Evolutionary conservation across 2,888 invertebrate species (phyloP).

Genomic region (Drosophila nr. fundita): DNA sequence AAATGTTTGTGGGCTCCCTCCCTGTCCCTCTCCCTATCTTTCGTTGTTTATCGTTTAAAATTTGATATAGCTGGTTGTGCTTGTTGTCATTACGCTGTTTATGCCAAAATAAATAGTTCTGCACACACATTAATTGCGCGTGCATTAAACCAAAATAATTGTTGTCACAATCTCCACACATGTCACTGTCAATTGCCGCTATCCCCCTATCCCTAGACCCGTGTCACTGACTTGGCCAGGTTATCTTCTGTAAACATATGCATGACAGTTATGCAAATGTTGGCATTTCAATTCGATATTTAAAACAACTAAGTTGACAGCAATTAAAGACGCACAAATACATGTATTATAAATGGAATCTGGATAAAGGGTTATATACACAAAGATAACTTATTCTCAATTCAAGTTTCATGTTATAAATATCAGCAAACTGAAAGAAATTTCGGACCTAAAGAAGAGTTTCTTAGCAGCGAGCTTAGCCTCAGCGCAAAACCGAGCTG

Average conservation of each 20-base stretch:
- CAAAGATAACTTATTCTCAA: background rate
- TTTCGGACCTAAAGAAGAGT: background rate
- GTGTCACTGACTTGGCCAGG: background rate
- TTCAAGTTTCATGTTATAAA: background rate
- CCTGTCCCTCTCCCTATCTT: background rate
- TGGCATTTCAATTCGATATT: constrained; percentile 58
- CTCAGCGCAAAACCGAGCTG: background rate
- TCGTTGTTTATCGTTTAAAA: constrained; percentile 28
- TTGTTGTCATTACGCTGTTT: constrained; percentile 21
- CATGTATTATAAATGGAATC: background rate
- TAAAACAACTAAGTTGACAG: constrained; percentile 37
- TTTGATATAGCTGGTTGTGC: constrained; percentile 23
- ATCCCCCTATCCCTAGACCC: background rate
- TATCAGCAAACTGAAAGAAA: background rate
- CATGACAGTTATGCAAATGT: constrained; percentile 56
- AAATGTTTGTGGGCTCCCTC: constrained; percentile 29
- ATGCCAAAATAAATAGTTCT: constrained; percentile 49
- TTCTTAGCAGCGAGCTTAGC: background rate
- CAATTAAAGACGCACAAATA: constrained; percentile 32
- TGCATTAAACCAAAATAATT: constrained; percentile 37
- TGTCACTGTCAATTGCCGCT: constrained; percentile 35
- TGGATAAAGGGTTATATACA: background rate
- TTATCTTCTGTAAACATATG: constrained; percentile 21
- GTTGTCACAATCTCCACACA: constrained; percentile 40
- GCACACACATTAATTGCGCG: constrained; percentile 50